Percentiles rank a stretch among this genome's conserved stretches.
Evolutionary conservation across 2,113 vertebrate species (phyloP).

Genomic region (Neopipo cinnamomea): DNA sequence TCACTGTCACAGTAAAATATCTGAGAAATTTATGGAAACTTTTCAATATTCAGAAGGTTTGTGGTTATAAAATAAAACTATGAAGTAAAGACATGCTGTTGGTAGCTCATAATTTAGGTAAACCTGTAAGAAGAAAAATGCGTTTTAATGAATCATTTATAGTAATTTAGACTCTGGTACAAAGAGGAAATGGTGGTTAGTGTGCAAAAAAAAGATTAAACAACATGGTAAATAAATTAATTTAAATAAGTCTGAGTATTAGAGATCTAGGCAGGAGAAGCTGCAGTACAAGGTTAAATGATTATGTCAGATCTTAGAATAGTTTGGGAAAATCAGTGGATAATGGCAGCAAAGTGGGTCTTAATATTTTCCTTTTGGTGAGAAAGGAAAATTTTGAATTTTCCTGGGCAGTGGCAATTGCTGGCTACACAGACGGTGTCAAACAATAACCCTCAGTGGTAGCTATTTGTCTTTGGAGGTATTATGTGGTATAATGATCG

Average conservation of each 20-base stretch:
- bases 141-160: neutral
- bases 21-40: constrained; percentile 27
- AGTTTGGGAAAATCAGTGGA: neutral
- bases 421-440: neutral
- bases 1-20: constrained; percentile 24
- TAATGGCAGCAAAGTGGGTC: neutral
- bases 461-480: neutral
- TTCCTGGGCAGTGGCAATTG: neutral
- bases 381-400: neutral
- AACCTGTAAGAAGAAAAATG: neutral
- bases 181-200: neutral
- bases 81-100: neutral
- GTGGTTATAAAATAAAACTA: constrained; percentile 19
- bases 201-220: neutral
- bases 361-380: neutral
- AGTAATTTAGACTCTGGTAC: neutral
- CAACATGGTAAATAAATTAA: neutral
- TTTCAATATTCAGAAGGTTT: constrained; percentile 24
- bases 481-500: neutral
- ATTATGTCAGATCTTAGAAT: neutral
- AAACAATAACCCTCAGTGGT: neutral
- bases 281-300: neutral
- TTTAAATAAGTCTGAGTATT: neutral
- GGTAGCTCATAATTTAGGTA: constrained; percentile 21
- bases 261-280: neutral